A percentile compares a stretch with the other conserved stretches of the same genome.
These are phyloP conservation scores for Pristionchus arcanus DNA, from an alignment of 2,888 invertebrate genomes.

Conservation along the genomic window DNA sequence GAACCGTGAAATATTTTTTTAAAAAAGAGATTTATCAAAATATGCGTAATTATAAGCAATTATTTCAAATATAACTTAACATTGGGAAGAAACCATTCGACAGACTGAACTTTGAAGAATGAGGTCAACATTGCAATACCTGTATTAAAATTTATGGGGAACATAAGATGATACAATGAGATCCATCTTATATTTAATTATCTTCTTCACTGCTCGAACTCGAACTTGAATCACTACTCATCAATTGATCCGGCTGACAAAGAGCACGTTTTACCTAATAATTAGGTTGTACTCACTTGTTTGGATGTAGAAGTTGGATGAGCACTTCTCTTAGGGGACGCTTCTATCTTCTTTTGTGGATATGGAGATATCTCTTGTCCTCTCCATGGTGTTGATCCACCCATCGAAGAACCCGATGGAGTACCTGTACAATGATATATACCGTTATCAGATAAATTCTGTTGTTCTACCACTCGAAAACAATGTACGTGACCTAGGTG, in stretches of 20 bases:
- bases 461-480: too few species aligned
- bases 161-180: background rate
- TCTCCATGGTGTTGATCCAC: constrained; percentile 38
- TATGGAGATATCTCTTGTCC: constrained; percentile 30
- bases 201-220: constrained; percentile 71
- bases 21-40: background rate
- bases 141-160: background rate
- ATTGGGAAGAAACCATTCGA: background rate
- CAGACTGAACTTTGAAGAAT: background rate
- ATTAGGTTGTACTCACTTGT: background rate
- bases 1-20: background rate
- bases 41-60: background rate
- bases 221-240: constrained; percentile 71
- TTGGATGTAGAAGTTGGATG: background rate
- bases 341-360: background rate
- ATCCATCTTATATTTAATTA: background rate
- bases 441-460: too few species aligned
- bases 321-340: constrained; percentile 5
- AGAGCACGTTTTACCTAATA: background rate
- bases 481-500: too few species aligned
- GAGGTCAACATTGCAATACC: background rate
- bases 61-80: background rate
- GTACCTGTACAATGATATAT: background rate
- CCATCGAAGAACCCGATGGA: constrained; percentile 28
- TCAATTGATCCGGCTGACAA: constrained; percentile 59